Percentiles rank a stretch among this genome's conserved stretches.
Evolutionary conservation across 92 coral and sea anemone species (phyloP).

Genomic region (Bergia puertoricense): DNA sequence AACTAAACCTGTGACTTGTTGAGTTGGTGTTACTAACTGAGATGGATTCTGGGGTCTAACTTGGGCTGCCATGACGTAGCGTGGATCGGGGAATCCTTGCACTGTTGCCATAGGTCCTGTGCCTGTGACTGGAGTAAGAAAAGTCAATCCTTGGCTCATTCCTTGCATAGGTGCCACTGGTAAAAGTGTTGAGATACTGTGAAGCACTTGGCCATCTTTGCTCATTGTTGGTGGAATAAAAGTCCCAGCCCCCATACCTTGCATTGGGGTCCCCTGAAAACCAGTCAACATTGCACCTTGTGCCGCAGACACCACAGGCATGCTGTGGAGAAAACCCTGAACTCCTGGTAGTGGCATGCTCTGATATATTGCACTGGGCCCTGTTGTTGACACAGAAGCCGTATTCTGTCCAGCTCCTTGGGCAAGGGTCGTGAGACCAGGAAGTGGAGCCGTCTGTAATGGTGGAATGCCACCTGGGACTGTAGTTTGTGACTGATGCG

Average conservation of each 20-base stretch:
- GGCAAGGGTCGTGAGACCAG: constrained; percentile 17
- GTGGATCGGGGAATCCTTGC: constrained; percentile 69
- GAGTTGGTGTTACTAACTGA: constrained; percentile 13
- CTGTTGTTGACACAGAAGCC: constrained; percentile 27
- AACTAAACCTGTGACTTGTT: constrained; percentile 39
- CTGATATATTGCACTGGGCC: constrained; percentile 41
- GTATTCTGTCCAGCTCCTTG: constrained; percentile 22
- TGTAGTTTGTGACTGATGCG: constrained; percentile 22
- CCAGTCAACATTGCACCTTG: constrained; percentile 83
- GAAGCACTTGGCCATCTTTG: constrained; percentile 86
- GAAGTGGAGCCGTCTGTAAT: constrained; percentile 26
- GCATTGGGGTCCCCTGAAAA: constrained; percentile 65
- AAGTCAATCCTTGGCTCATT: constrained; percentile 72
- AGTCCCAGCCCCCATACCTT: constrained; percentile 67
- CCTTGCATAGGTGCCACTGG: constrained; percentile 89
- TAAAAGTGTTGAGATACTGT: constrained; percentile 83
- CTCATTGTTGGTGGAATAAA: constrained; percentile 63
- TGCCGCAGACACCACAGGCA: constrained; percentile 62
- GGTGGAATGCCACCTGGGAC: constrained; percentile 29
- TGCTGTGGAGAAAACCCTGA: constrained; percentile 71
- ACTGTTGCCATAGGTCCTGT: constrained; percentile 61
- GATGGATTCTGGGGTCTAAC: constrained; percentile 60
- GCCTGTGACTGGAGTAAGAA: constrained; percentile 75
- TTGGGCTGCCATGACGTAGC: constrained; percentile 76
- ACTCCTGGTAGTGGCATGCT: constrained; percentile 69